Conservation (phyloP, 1,140 invertebrate genomes). For the Drosophila mojavensis region DNA sequence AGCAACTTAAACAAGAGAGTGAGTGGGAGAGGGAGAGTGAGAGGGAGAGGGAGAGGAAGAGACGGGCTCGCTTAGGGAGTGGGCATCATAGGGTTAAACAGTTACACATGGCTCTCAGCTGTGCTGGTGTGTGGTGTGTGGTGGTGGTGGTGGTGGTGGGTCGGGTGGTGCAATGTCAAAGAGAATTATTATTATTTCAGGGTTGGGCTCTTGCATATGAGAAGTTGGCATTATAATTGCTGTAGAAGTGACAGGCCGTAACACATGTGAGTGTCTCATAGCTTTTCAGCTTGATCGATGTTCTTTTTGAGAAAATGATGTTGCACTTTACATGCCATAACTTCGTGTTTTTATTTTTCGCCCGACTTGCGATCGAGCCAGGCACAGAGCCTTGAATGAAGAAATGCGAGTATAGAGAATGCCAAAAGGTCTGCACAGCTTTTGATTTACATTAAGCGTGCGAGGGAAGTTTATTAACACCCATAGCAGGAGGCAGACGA, state of each 20-base stretch:
- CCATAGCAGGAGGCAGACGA: slow-evolving; percentile 29
- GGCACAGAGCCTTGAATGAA: slow-evolving; percentile 12
- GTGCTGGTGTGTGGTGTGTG: neutral
- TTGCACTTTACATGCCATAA: slow-evolving; percentile 52
- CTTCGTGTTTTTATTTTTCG: slow-evolving; percentile 49
- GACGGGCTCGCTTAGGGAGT: slow-evolving; percentile 24
- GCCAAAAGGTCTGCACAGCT: slow-evolving; percentile 43
- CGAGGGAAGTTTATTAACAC: slow-evolving; percentile 68
- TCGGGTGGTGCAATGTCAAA: slow-evolving; percentile 28
- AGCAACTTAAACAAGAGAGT: slow-evolving; percentile 43
- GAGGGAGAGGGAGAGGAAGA: neutral
- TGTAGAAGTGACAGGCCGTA: slow-evolving; percentile 43
- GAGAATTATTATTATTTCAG: slow-evolving; percentile 51
- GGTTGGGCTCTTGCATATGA: slow-evolving; percentile 39
- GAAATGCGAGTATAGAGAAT: neutral
- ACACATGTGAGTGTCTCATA: slow-evolving; percentile 40
- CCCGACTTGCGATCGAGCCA: slow-evolving; percentile 45
- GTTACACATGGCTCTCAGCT: slow-evolving; percentile 61
- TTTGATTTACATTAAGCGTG: slow-evolving; percentile 67
- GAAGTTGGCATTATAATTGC: slow-evolving; percentile 54
- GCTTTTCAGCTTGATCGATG: slow-evolving; percentile 55
- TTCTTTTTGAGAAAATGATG: slow-evolving; percentile 43
- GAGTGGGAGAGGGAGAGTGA: too few relatives aligned
- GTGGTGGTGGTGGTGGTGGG: neutral
- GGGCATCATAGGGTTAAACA: slow-evolving; percentile 61